Conservation (phyloP, 2,113 vertebrate species). For the Psilopogon haemacephalus region DNA sequence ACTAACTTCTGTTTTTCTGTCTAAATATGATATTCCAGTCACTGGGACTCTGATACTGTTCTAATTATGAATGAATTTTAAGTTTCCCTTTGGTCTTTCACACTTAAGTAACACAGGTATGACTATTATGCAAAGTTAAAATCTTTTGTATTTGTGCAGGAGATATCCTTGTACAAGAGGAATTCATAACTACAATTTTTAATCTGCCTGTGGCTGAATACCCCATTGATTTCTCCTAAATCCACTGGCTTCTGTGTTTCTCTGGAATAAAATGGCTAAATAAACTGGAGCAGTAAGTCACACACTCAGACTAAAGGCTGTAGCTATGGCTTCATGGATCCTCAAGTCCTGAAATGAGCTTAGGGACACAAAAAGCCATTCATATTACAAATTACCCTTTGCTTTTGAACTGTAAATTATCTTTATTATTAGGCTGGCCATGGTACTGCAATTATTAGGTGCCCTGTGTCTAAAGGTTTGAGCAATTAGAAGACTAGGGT, state of each 20-base stretch:
- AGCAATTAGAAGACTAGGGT: slow-evolving; percentile 73
- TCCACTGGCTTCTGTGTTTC: background rate
- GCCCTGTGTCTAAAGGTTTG: slow-evolving; percentile 76
- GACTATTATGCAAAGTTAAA: background rate
- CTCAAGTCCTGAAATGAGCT: slow-evolving; percentile 52
- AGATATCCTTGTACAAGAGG: background rate
- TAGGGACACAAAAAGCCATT: slow-evolving; percentile 64
- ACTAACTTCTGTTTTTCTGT: background rate
- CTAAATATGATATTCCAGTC: background rate
- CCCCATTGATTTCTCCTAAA: slow-evolving; percentile 40
- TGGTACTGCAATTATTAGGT: slow-evolving; percentile 76
- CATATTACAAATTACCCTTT: slow-evolving; percentile 68
- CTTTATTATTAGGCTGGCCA: slow-evolving; percentile 75
- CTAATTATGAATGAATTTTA: background rate
- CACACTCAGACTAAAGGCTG: background rate
- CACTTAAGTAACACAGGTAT: background rate
- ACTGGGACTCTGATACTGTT: background rate
- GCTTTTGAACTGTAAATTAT: slow-evolving; percentile 79
- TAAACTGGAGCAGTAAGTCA: slow-evolving; percentile 37
- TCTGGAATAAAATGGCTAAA: slow-evolving; percentile 34
- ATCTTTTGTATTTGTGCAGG: background rate
- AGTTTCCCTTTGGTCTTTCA: background rate
- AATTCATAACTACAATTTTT: background rate
- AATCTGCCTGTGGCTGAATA: background rate
- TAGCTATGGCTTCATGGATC: slow-evolving; percentile 32